Conservation (phyloP, 2,113 vertebrate species). For the Polypterus bichir region DNA sequence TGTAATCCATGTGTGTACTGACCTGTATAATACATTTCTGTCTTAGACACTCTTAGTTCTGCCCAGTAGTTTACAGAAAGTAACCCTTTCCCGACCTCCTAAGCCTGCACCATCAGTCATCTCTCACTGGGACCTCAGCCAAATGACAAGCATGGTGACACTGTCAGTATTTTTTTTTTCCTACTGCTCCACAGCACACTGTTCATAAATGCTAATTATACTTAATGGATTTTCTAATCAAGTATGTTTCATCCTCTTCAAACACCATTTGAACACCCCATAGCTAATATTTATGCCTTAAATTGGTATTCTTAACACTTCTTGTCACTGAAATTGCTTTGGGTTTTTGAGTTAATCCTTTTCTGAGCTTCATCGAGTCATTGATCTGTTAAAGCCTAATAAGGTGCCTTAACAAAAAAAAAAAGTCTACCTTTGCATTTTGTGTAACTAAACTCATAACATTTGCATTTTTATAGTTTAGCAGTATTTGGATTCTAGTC, state of each 20-base stretch:
- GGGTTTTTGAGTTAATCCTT: conserved; percentile 50
- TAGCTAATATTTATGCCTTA: conserved; percentile 13
- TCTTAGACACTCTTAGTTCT: too few relatives aligned
- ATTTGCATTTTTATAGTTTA: conserved; percentile 29
- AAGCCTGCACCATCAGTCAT: too few relatives aligned
- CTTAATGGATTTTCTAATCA: conserved; percentile 30
- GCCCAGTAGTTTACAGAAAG: too few relatives aligned
- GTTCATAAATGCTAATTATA: conserved; percentile 22
- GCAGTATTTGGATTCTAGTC: conserved; percentile 13
- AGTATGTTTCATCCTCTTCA: conserved; percentile 24
- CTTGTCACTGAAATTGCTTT: conserved; percentile 12
- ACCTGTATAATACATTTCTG: too few relatives aligned
- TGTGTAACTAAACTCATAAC: conserved; percentile 25
- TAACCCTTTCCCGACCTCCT: too few relatives aligned
- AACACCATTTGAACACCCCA: conserved; percentile 19
- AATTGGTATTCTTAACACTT: conserved; percentile 25
- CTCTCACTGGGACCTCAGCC: too few relatives aligned
- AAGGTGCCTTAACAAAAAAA: conserved; percentile 42
- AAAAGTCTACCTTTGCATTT: conserved; percentile 31
- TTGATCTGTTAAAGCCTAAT: conserved; percentile 44
- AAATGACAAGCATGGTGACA: too few relatives aligned
- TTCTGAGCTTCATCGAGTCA: conserved; percentile 51
- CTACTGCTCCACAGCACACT: conserved; percentile 20
- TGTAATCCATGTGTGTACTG: too few relatives aligned
- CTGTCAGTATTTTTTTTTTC: not conserved